Conservation (phyloP, 2,113 vertebrate species). For the Propithecus coquereli region DNA sequence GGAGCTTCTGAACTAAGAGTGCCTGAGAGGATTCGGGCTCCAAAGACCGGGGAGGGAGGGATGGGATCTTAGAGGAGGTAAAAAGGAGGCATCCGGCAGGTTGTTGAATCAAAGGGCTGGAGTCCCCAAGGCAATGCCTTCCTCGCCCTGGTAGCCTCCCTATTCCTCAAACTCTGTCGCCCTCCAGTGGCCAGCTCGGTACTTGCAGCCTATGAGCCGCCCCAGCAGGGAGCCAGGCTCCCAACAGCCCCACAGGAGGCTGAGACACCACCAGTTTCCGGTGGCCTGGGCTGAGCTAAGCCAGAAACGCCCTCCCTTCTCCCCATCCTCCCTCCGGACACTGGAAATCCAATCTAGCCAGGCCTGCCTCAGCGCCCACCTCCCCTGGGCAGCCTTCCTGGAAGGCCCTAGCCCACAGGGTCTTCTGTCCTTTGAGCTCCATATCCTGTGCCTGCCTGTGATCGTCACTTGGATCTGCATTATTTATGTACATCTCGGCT, state of each 20-base stretch:
- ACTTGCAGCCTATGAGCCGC: background rate
- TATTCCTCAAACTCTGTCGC: constrained; percentile 69
- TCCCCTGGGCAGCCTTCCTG: background rate
- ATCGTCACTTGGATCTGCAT: background rate
- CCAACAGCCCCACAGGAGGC: background rate
- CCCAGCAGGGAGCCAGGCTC: background rate
- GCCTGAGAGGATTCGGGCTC: background rate
- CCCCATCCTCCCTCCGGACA: background rate
- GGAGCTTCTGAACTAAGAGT: background rate
- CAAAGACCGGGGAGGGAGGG: background rate
- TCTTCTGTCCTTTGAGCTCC: background rate
- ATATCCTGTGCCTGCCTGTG: background rate
- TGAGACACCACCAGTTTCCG: background rate
- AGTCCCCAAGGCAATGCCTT: background rate
- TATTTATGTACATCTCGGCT: constrained; percentile 1
- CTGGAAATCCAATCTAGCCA: background rate
- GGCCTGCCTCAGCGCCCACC: background rate
- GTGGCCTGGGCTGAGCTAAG: background rate
- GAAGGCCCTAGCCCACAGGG: background rate
- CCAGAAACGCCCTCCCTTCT: background rate
- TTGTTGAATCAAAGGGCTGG: background rate
- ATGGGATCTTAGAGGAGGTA: background rate
- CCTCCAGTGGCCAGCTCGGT: constrained; percentile 38
- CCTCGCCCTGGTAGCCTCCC: background rate
- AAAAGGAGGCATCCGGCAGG: background rate